Base-by-base conservation (phyloP, 2,888 invertebrate genomes). In the Rapana venosa region DNA sequence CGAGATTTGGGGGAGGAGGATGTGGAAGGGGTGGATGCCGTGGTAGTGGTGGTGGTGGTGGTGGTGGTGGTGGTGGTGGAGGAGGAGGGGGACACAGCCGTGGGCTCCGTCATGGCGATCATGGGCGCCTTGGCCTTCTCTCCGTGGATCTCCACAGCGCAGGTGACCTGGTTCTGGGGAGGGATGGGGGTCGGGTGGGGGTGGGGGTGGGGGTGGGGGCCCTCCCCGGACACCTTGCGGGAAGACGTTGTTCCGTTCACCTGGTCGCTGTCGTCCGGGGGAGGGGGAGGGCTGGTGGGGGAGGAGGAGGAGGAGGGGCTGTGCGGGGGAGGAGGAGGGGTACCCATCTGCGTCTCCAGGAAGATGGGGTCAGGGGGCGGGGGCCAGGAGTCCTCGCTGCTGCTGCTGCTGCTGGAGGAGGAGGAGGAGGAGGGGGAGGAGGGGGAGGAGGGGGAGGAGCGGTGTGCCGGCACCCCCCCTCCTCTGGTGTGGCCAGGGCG, bases 131-230 rank as follows among this genome's bases (percentile, higher is more conserved):
- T 87, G 30, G 92, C 93, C 91, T 94, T 95, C 91, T 83, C 26
- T 36, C 77, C 91, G 88, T 95, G 95, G 13, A 95, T 92, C 87
- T 95, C 95, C 20, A 94, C 95, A 11, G 94, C 92, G 92, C 94
- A 95, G 13, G 94, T 95, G 20, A 95, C 91, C 86, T 93, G 92
- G 91, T 95, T 95, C 84, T 93, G 92, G 8, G 92, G 89, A 56
- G 94, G 93, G 88, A 94, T 93, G 26, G 32, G 32, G n/a, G n/a
- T n/a, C n/a, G n/a, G n/a, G n/a, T n/a, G n/a, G n/a, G n/a, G n/a
- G n/a, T n/a, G n/a, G n/a, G n/a, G n/a, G n/a, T n/a, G n/a, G 84
- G 61, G 32, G 30, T 15, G 58, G 1, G 89, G 66, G 8, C 1
- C 32, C 58, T 79, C 88, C n/a, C 13, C 56, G 32, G 85, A 89